Percentiles rank a stretch among this genome's conserved stretches.
These are phyloP conservation scores for Drosophila mercatorum DNA, from an alignment of 2,888 invertebrate species.

Conservation along the genomic window DNA sequence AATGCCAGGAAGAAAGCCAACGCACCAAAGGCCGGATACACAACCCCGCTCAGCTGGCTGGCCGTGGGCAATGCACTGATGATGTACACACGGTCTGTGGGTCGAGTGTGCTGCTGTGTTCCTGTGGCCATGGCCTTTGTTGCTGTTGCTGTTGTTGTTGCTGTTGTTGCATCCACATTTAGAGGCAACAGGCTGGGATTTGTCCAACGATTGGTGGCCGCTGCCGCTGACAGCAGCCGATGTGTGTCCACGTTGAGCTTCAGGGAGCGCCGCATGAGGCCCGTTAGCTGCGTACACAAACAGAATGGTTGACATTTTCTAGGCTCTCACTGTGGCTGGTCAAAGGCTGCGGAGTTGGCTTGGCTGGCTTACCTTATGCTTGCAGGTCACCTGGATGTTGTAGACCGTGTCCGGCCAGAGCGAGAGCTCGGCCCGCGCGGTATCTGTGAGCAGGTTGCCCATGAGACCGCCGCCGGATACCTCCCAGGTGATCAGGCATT, in stretches of 20 bases:
- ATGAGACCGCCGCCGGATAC: constrained; percentile 84
- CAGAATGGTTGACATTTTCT: constrained; percentile 15
- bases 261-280: constrained; percentile 82
- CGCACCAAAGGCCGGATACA: constrained; percentile 71
- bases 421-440: constrained; percentile 83
- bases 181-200: constrained; percentile 24
- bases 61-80: constrained; percentile 70
- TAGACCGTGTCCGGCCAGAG: constrained; percentile 85
- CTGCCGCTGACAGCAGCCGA: constrained; percentile 55
- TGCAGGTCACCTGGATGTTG: constrained; percentile 84
- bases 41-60: constrained; percentile 67
- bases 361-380: constrained; percentile 82
- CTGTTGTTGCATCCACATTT: constrained; percentile 1
- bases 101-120: constrained; percentile 11
- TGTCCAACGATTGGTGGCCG: constrained; percentile 19
- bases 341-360: constrained; percentile 10
- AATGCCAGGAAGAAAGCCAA: constrained; percentile 69
- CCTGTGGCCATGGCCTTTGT: neutral
- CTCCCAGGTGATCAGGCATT: constrained; percentile 85
- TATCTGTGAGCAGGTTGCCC: constrained; percentile 84
- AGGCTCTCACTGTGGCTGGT: constrained; percentile 6
- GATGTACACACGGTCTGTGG: constrained; percentile 70
- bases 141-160: constrained; percentile 19
- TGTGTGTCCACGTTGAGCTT: constrained; percentile 83
- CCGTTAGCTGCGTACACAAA: constrained; percentile 74